Base-by-base conservation (phyloP, 2,888 invertebrate species). In the Alcis repandata region DNA sequence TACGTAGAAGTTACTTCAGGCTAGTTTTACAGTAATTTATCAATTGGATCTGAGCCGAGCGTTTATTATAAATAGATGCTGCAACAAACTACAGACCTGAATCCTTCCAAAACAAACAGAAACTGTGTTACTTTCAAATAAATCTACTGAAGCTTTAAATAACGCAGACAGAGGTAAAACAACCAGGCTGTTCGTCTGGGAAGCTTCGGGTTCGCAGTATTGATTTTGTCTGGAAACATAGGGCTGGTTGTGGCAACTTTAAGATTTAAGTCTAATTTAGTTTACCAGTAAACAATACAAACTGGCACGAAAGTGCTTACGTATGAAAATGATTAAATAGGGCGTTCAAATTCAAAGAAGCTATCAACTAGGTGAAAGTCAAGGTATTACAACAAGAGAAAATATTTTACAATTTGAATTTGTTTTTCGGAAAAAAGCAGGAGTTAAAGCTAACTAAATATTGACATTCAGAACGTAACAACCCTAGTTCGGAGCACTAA, bases 151-250 rank as follows among this genome's bases (percentile, higher is more conserved):
- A 43, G 60, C 60, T 64, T 49, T 64, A 59, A 59, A 59, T 64
- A 59, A 54, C 53, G 38, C 70, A 61, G 62, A 59, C 71, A 63
- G 63, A 62, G 63, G 63, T 52, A 71, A 71, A 67, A 69, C 62
- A 60, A 56, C 36, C 43, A 22, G 48, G 57, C 45, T 19, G 53
- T 40, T 11, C 32, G 70, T 71, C 72, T 68, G 68, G 65, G 48
- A 59, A 67, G 69, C 59, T 65, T 68, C 67, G 60, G 63, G 41
- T 52, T 36, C 40, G 10, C 11, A 56, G 67, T 72, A 74, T 74
- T 66, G 74, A 74, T 74, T 72, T 69, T 69, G 74, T 71, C 71
- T 70, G 69, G 63, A 61, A 46, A 56, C 48, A 54, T 68, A 69
- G 70, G 64, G 59, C 41, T 54, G 49, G 11, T 7, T 2, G 27